A percentile compares a stretch with the other conserved stretches of the same genome.
These are phyloP conservation scores for Epsilonema sp. DNA, from an alignment of 2,888 invertebrate genomes.

Conservation along the genomic window DNA sequence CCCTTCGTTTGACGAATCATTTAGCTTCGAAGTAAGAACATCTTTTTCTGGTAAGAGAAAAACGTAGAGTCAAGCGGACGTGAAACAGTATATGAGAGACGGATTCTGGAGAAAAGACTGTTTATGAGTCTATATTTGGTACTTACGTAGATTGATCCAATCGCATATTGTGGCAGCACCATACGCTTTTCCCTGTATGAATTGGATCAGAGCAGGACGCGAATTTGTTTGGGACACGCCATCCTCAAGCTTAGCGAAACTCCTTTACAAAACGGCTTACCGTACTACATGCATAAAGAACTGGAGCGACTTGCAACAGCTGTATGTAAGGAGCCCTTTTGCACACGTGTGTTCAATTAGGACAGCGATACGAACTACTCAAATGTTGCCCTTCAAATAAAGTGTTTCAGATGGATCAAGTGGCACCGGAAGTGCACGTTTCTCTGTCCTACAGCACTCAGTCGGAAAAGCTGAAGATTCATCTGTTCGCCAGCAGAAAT, in stretches of 20 bases:
- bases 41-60: too few species aligned
- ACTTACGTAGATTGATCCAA: neutral
- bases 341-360: too few species aligned
- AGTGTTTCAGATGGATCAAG: neutral
- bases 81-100: too few species aligned
- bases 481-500: slow-evolving; percentile 4
- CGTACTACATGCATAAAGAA: slow-evolving; percentile 1
- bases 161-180: neutral
- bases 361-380: too few species aligned
- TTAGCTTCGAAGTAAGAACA: neutral
- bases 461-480: slow-evolving; percentile 5
- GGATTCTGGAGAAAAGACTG: neutral
- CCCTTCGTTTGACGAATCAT: slow-evolving; percentile 1
- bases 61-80: too few species aligned
- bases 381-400: too few species aligned
- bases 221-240: slow-evolving; percentile 6
- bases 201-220: neutral
- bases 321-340: too few species aligned
- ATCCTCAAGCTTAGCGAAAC: slow-evolving; percentile 1
- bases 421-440: slow-evolving; percentile 3
- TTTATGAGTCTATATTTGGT: neutral
- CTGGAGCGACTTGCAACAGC: neutral
- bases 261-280: neutral
- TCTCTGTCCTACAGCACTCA: slow-evolving; percentile 3
- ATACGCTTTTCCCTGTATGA: neutral